These are phyloP conservation scores for Octonoba sinensis DNA, from an alignment of 2,888 invertebrate species.

Conservation along the genomic window DNA sequence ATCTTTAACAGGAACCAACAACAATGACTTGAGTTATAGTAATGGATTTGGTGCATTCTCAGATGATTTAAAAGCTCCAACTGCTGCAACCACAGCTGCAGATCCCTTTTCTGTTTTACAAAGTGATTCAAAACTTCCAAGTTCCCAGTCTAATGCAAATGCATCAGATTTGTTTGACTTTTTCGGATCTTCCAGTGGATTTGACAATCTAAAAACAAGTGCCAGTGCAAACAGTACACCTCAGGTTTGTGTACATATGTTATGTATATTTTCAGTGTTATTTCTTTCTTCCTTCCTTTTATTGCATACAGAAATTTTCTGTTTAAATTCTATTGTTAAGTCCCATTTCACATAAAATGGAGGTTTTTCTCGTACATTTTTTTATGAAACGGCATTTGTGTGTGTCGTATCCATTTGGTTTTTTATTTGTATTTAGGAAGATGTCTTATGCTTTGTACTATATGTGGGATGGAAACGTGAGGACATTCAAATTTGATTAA, in stretches of 20 bases:
- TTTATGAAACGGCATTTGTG: too few relatives aligned
- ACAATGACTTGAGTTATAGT: conserved; percentile 41
- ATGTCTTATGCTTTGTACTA: too few relatives aligned
- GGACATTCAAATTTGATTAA: too few relatives aligned
- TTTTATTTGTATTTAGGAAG: too few relatives aligned
- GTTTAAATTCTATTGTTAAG: too few relatives aligned
- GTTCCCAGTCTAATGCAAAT: conserved; percentile 13
- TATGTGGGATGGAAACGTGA: too few relatives aligned
- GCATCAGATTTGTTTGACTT: conserved; percentile 60
- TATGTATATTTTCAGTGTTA: too few relatives aligned
- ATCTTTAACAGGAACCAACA: conserved; percentile 12
- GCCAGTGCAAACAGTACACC: conserved; percentile 61
- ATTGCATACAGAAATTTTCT: too few relatives aligned
- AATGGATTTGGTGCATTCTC: conserved; percentile 56
- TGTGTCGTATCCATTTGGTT: too few relatives aligned
- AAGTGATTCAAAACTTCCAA: conserved; percentile 18
- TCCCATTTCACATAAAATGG: too few relatives aligned
- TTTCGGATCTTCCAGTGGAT: conserved; percentile 42
- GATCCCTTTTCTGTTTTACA: conserved; percentile 51
- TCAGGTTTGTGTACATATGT: conserved; percentile 24
- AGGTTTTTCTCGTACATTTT: too few relatives aligned
- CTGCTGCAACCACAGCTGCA: conserved; percentile 13
- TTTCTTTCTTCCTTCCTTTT: too few relatives aligned
- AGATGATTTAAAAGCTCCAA: conserved; percentile 12
- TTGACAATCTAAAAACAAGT: conserved; percentile 47